Evolutionary conservation across 2,888 invertebrate species (phyloP).

Genomic region (Miltochrista miniata): DNA sequence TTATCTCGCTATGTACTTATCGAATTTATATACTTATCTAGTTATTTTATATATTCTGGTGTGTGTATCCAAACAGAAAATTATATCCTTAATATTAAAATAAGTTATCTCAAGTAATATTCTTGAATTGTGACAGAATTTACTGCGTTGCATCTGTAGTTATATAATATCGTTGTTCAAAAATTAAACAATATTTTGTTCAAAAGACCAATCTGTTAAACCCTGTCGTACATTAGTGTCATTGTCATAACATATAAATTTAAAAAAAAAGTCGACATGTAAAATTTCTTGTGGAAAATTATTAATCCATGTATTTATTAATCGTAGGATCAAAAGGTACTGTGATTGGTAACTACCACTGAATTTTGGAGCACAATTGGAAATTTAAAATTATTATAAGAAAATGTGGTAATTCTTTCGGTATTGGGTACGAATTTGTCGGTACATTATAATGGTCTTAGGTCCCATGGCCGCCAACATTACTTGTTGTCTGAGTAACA

Average conservation of each 20-base stretch:
- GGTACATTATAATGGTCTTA: constrained; percentile 47
- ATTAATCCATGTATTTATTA: constrained; percentile 50
- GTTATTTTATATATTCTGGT: too few relatives aligned
- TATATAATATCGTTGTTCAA: constrained; percentile 20
- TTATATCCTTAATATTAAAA: constrained; percentile 32
- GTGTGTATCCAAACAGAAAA: constrained; percentile 38
- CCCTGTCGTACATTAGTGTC: constrained; percentile 41
- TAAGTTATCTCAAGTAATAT: constrained; percentile 33
- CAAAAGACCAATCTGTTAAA: constrained; percentile 34
- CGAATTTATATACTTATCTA: constrained; percentile 31
- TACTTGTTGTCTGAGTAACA: too few relatives aligned
- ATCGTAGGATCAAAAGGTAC: constrained; percentile 71
- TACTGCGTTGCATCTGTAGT: constrained; percentile 23
- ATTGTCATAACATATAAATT: constrained; percentile 26
- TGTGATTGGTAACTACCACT: constrained; percentile 75
- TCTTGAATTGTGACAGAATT: constrained; percentile 32
- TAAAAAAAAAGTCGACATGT: constrained; percentile 11
- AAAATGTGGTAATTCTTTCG: constrained; percentile 46
- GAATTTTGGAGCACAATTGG: constrained; percentile 59
- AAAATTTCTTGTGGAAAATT: constrained; percentile 19
- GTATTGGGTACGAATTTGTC: constrained; percentile 68
- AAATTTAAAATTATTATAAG: constrained; percentile 40
- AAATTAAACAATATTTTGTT: constrained; percentile 21
- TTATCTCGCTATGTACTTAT: too few relatives aligned
- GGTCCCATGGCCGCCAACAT: too few relatives aligned